Conservation (phyloP, 2,888 invertebrate genomes). For the Emmelina monodactyla region DNA sequence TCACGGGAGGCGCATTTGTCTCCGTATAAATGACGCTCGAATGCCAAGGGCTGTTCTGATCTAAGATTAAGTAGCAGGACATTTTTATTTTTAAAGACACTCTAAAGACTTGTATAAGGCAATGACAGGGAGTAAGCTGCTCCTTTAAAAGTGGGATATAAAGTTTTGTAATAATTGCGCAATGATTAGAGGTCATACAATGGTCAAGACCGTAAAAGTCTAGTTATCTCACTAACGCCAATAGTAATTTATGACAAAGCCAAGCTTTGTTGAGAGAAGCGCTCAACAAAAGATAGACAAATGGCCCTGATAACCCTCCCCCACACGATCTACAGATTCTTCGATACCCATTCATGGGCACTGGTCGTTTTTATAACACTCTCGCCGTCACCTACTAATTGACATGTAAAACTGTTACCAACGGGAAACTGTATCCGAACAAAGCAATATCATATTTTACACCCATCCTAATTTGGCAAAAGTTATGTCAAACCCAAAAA, state of each 20-base stretch:
- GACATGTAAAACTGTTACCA: background rate
- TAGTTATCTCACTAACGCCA: conserved; percentile 50
- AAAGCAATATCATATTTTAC: too few relatives aligned
- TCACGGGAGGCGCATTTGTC: conserved; percentile 19
- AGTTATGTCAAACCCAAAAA: too few relatives aligned
- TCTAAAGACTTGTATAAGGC: too few relatives aligned
- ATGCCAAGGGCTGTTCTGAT: too few relatives aligned
- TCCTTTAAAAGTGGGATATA: too few relatives aligned
- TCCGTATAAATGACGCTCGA: conserved; percentile 26
- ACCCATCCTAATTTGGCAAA: too few relatives aligned
- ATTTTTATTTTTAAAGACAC: too few relatives aligned
- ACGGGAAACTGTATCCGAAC: background rate
- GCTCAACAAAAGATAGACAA: conserved; percentile 56
- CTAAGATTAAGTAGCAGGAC: too few relatives aligned
- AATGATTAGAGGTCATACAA: background rate
- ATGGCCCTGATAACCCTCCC: conserved; percentile 50
- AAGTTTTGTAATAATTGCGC: too few relatives aligned
- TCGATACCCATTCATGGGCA: too few relatives aligned
- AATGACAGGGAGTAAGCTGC: too few relatives aligned
- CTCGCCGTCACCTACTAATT: background rate
- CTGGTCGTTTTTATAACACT: too few relatives aligned
- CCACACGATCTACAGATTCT: conserved; percentile 5
- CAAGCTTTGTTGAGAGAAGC: conserved; percentile 31
- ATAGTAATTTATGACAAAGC: conserved; percentile 54
- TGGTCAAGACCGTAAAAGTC: conserved; percentile 36